Evolutionary conservation across 2,797 vertebrate species (phyloP), one percentile per base, ranked within the genome.

Genomic region (Esox masquinongy): DNA sequence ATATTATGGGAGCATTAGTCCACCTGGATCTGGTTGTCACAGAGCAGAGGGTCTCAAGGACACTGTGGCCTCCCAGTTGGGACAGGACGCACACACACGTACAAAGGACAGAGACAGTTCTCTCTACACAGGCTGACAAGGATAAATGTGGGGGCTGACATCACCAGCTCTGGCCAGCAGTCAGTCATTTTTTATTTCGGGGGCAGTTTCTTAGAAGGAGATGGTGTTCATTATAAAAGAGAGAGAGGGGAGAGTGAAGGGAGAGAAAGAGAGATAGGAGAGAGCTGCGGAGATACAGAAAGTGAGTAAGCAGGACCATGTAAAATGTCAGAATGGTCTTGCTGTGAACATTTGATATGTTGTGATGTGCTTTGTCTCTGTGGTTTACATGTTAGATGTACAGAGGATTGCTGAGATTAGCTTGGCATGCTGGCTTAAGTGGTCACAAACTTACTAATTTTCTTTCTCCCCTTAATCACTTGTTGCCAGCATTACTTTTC

Each of bases 181-280:
- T 92, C 91, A 91, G 85, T 95, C 90, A 91, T 92, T 47, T 94
- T 94, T 93, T 94, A 93, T 93, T 91, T 93, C 84, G 34, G 87
- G 86, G 86, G 61, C 73, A 75, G 76, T 77, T 88, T 92, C 88
- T 88, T 85, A 84, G 83, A 86, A 82, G 86, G 85, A 89, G 87
- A 91, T 85, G 82, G 76, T 70, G 71, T 84, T 82, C 72, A 53
- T 81, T 82, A 75, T 53, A 82, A 76, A 75, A 82, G 80, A 81
- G 75, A 6, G 22, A 0, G 29, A 17, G 29, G 14, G n/a, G 17
- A 9, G 83, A 81, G 75, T 16, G 51, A 83, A 11, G 51, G 26
- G 29, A 36, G 7, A 77, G 77, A 71, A 81, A 24, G 63, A 49
- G 26, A 49, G 5, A 78, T 76, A 72, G 8, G 34, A 61, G 39